phyloP scores from a whole-genome alignment of 2,888 invertebrate species.

The Chloroclysta siterata region DNA sequence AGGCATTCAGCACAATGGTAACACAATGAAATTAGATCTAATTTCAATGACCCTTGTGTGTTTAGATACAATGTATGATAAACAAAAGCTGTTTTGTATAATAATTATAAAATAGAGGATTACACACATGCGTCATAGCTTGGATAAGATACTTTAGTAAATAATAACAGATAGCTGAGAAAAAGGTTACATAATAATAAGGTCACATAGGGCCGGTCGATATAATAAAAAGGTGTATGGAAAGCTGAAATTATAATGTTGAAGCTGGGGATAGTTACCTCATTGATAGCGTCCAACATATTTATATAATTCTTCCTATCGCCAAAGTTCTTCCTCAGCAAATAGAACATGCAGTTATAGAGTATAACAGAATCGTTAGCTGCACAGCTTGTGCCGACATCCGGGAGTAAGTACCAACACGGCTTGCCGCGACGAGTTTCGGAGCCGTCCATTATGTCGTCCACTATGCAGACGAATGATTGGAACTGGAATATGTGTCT shows the following conservation, averaged over 20 bases:
- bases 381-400: slow-evolving; percentile 87
- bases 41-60: slow-evolving; percentile 9
- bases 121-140: not conserved
- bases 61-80: slow-evolving; percentile 1
- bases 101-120: not conserved
- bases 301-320: slow-evolving; percentile 88
- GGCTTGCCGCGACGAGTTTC: slow-evolving; percentile 91
- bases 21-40: not conserved
- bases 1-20: too few relatives aligned
- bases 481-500: slow-evolving; percentile 87
- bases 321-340: slow-evolving; percentile 89
- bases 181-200: too few relatives aligned
- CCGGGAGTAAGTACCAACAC: slow-evolving; percentile 93
- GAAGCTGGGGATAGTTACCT: slow-evolving; percentile 69
- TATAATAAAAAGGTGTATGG: too few relatives aligned
- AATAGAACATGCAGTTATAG: slow-evolving; percentile 88
- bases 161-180: too few relatives aligned
- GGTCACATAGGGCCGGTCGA: too few relatives aligned
- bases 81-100: not conserved
- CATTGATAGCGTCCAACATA: slow-evolving; percentile 90
- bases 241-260: not conserved
- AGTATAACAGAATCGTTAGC: slow-evolving; percentile 93
- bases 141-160: too few relatives aligned
- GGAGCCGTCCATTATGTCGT: slow-evolving; percentile 96
- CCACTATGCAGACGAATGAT: slow-evolving; percentile 91